Base-by-base conservation (phyloP, 2,888 invertebrate genomes). In the Drosophila borealis region DNA sequence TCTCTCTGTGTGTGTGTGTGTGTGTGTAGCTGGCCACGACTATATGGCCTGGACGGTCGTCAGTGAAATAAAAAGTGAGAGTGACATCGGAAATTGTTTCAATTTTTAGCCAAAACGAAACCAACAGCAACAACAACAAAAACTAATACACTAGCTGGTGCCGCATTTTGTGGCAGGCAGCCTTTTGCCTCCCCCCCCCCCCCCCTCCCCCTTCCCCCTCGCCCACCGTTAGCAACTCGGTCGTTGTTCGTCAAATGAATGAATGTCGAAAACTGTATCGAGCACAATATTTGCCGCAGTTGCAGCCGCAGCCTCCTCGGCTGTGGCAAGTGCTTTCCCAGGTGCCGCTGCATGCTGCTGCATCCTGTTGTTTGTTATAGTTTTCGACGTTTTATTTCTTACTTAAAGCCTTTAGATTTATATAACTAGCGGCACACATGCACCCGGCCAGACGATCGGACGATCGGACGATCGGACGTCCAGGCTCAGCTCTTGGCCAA, bases 51-150 rank as follows among this genome's bases (percentile, higher is more conserved):
- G 78, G 70, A 64, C 60, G 75, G 72, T 66, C 73, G 74, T 79
- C 82, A 81, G 81, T 67, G 87, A 78, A 81, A 80, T 87, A 87
- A 90, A 91, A 91, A 91, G 91, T 91, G 91, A 91, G 91, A 91
- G 91, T 91, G 91, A 91, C 91, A 90, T 90, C 90, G 90, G 91
- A 91, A 91, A 91, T 91, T 91, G 91, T 91, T 91, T 90, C 91
- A 89, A 89, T 91, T 90, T 91, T 90, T 79, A 53, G 33, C 86
- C 70, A 77, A 88, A 88, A 88, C 83, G 86, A 83, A 84, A 78
- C 65, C 79, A 73, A 60, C 63, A 74, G 10, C 66, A 57, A 39
- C 57, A 50, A 45, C 66, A 60, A 39, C 66, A 57, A 39, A 57
- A 66, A 53, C 49, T 45, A 61, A 53, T 56, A 56, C 72, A 36